These are phyloP conservation scores for Drosophila demipolita DNA, from an alignment of 2,888 invertebrate species.

Conservation along the genomic window DNA sequence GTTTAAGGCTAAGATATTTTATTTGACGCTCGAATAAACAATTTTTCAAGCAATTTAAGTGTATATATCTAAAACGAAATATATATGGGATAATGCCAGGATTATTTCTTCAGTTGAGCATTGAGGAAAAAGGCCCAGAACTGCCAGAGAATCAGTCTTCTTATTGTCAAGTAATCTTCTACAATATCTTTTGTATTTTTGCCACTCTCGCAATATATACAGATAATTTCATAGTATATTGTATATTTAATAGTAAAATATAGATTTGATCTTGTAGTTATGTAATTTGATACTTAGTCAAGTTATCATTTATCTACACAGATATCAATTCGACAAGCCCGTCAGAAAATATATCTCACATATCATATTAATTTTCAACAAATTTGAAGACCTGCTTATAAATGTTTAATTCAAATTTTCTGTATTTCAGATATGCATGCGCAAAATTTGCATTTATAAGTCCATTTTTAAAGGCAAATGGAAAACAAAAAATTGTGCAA, in stretches of 20 bases:
- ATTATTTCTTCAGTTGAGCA: background rate
- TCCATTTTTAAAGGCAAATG: conserved; percentile 12
- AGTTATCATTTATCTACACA: background rate
- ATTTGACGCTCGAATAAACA: background rate
- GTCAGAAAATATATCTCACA: background rate
- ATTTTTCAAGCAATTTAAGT: background rate
- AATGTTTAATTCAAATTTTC: background rate
- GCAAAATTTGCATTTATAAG: background rate
- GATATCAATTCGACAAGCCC: background rate
- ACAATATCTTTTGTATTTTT: background rate
- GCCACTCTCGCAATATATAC: background rate
- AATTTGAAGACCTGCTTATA: background rate
- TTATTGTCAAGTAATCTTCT: background rate
- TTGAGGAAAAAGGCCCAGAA: background rate
- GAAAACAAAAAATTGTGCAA: conserved; percentile 63
- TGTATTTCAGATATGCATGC: background rate
- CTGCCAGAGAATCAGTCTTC: background rate
- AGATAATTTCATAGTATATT: background rate
- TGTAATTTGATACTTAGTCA: background rate
- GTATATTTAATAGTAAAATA: too few species aligned
- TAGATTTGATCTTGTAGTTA: background rate
- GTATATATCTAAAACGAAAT: background rate
- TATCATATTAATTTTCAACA: background rate
- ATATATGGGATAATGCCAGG: background rate
- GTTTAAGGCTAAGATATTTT: background rate